A percentile compares a stretch with the other conserved stretches of the same genome.
Evolutionary conservation across 1,140 invertebrate species (phyloP).

Genomic region (Nephila pilipes): DNA sequence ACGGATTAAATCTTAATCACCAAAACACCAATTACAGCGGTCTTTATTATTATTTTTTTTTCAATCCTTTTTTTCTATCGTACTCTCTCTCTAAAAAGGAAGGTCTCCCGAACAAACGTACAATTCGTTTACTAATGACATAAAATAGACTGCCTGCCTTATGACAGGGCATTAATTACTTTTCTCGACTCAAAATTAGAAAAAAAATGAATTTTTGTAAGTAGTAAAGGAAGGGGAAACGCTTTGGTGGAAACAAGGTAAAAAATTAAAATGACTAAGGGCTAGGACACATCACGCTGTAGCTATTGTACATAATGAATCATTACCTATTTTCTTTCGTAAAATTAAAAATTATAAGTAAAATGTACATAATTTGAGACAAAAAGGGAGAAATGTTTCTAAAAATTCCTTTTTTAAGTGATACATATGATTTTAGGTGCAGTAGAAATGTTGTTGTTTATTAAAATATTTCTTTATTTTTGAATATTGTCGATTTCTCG

Average conservation of each 20-base stretch:
- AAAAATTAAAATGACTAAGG: not conserved
- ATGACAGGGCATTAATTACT: slow-evolving; percentile 10
- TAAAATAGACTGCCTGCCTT: not conserved
- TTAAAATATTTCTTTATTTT: too few relatives aligned
- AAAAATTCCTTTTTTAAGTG: too few relatives aligned
- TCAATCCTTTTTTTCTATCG: not conserved
- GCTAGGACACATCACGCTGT: not conserved
- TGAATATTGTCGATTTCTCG: too few relatives aligned
- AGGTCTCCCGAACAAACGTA: not conserved
- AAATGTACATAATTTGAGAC: not conserved
- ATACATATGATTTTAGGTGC: too few relatives aligned
- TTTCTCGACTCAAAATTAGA: not conserved
- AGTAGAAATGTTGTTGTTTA: too few relatives aligned
- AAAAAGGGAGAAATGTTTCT: not conserved
- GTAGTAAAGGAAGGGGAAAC: not conserved
- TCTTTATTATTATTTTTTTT: not conserved
- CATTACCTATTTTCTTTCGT: not conserved
- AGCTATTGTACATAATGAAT: not conserved
- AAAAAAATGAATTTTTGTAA: not conserved
- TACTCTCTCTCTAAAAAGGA: not conserved
- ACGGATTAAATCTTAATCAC: slow-evolving; percentile 2
- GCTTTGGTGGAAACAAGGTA: not conserved
- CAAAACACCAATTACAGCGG: not conserved
- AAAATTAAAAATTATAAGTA: not conserved
- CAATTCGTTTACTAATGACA: not conserved